phyloP scores from a whole-genome alignment of 35 echinoderm and acorn worm genomes.

The Eucidaris tribuloides region DNA sequence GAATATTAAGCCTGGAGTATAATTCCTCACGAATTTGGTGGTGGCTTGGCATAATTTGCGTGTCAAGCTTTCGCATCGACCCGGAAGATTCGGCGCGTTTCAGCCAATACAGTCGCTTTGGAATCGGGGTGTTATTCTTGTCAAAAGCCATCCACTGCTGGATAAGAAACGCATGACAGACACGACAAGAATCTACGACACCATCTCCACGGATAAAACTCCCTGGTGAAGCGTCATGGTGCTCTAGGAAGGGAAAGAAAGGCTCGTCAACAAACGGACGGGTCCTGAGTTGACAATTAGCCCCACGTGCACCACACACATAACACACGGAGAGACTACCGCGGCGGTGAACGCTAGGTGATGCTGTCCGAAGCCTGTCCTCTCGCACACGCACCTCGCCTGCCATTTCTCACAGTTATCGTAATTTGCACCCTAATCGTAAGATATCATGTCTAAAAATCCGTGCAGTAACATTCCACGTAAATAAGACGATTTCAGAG shows the following conservation, averaged over 20 bases:
- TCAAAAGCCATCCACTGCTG: conserved; percentile 96
- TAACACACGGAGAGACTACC: conserved; percentile 61
- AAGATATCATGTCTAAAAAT: no score
- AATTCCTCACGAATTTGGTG: conserved; percentile 59
- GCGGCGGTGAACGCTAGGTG: not conserved
- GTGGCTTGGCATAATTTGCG: conserved; percentile 53
- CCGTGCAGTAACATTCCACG: no score
- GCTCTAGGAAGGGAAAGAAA: conserved; percentile 97
- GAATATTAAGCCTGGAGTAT: conserved; percentile 62
- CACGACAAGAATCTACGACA: conserved; percentile 71
- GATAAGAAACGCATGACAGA: conserved; percentile 90
- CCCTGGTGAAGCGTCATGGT: conserved; percentile 76
- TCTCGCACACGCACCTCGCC: conserved; percentile 2
- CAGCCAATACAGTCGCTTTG: conserved; percentile 91
- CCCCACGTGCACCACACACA: conserved; percentile 88
- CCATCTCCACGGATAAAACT: conserved; percentile 56
- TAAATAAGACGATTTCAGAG: no score
- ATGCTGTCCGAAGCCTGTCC: conserved; percentile 2
- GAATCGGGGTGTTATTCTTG: conserved; percentile 85
- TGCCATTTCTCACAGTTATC: conserved; percentile 9
- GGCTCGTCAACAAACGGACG: conserved; percentile 77
- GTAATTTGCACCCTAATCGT: no score
- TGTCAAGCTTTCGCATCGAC: conserved; percentile 47
- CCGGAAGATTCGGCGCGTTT: conserved; percentile 76
- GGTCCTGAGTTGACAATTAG: conserved; percentile 65